Evolutionary conservation across 2,888 invertebrate genomes (phyloP).

Genomic region (Eupithecia exiguata): DNA sequence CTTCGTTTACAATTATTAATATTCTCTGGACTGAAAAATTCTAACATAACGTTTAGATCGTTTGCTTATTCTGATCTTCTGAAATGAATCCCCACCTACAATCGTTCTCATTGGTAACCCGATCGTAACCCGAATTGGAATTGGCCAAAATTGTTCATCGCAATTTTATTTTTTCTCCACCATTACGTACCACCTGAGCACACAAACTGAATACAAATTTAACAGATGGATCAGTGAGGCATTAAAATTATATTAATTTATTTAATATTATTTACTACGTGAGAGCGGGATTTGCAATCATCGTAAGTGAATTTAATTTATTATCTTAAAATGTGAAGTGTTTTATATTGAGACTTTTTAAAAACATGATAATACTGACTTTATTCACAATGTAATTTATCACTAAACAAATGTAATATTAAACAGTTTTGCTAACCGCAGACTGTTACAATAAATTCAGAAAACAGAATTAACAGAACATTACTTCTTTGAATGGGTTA

Average conservation of each 20-base stretch:
- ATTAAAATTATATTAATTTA: background rate
- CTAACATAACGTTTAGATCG: background rate
- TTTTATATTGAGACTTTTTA: background rate
- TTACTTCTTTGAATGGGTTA: too few relatives aligned
- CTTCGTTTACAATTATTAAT: too few relatives aligned
- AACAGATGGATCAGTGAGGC: background rate
- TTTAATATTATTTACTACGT: background rate
- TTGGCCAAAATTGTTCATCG: constrained; percentile 26
- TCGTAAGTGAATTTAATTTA: background rate
- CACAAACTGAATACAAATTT: constrained; percentile 23
- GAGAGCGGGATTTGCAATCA: background rate
- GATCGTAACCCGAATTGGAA: constrained; percentile 27
- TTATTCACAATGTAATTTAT: too few relatives aligned
- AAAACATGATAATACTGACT: too few relatives aligned
- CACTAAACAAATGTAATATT: too few relatives aligned
- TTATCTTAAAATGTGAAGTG: background rate
- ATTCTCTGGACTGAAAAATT: too few relatives aligned
- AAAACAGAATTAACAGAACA: too few relatives aligned
- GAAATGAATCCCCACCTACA: constrained; percentile 11
- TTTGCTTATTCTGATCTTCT: background rate
- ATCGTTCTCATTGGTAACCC: constrained; percentile 31
- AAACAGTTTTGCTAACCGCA: too few relatives aligned
- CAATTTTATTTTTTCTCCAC: constrained; percentile 20
- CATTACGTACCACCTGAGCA: constrained; percentile 23
- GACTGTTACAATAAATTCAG: too few relatives aligned